These are phyloP conservation scores for Drosophila anceps DNA, from an alignment of 2,888 invertebrate species.

Conservation along the genomic window DNA sequence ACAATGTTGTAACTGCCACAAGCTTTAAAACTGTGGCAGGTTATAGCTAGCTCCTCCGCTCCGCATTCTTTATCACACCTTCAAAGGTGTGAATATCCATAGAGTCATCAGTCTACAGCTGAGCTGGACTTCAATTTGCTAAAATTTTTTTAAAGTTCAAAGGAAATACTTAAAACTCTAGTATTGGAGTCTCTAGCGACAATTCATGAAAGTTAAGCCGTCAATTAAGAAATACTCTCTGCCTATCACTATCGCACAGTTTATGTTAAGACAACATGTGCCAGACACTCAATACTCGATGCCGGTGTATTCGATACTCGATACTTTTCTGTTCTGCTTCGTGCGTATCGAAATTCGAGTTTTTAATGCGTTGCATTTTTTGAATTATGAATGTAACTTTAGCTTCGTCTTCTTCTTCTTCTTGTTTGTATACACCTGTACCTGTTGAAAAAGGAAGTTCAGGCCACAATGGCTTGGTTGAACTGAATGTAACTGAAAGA, in stretches of 20 bases:
- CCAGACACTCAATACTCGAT: not conserved
- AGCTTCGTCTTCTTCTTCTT: not conserved
- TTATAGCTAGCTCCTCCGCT: no score
- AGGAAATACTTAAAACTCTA: no score
- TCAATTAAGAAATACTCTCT: not conserved
- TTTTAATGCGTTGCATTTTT: not conserved
- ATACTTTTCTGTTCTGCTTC: not conserved
- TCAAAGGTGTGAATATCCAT: no score
- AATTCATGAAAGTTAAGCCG: not conserved
- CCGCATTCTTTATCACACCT: no score
- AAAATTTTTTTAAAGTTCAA: no score
- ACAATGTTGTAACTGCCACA: no score
- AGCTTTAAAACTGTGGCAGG: no score
- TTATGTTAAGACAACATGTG: not conserved
- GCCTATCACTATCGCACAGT: not conserved
- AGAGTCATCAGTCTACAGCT: no score
- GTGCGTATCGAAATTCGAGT: not conserved
- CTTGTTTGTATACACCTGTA: not conserved
- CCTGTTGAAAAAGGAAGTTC: not conserved
- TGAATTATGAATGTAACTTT: not conserved
- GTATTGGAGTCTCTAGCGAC: not conserved
- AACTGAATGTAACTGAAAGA: not conserved
- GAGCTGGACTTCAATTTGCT: no score
- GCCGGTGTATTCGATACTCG: not conserved
- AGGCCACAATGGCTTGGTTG: not conserved